Evolutionary conservation across 1,140 invertebrate species (phyloP).

Genomic region (Adelges cooleyi): DNA sequence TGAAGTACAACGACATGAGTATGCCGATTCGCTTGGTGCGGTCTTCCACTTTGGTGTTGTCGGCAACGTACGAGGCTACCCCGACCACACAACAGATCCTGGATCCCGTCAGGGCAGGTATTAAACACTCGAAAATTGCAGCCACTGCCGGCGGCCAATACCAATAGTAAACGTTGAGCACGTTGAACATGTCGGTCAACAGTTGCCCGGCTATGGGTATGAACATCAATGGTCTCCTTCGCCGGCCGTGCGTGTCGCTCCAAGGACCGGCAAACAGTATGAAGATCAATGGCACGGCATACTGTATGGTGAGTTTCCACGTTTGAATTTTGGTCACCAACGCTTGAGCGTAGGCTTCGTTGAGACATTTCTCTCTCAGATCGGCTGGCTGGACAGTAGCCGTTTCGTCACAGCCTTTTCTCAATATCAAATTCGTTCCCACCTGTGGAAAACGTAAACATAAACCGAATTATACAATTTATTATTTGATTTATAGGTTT

Average conservation of each 20-base stretch:
- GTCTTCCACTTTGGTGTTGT: constrained; percentile 20
- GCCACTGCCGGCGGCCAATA: constrained; percentile 30
- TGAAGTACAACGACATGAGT: constrained; percentile 20
- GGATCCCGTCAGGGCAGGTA: constrained; percentile 18
- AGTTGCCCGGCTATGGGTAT: constrained; percentile 36
- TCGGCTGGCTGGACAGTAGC: constrained; percentile 1
- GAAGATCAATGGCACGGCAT: constrained; percentile 33
- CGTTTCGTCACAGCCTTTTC: constrained; percentile 27
- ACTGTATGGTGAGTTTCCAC: constrained; percentile 33
- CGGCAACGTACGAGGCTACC: constrained; percentile 22
- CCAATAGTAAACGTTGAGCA: constrained; percentile 31
- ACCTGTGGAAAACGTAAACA: not conserved
- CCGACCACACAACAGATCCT: constrained; percentile 6
- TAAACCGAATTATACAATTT: no score
- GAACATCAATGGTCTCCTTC: constrained; percentile 40
- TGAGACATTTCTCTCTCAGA: constrained; percentile 11
- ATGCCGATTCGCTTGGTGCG: constrained; percentile 25
- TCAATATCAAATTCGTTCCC: constrained; percentile 30
- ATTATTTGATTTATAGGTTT: no score
- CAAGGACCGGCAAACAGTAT: constrained; percentile 35
- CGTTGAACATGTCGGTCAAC: constrained; percentile 11
- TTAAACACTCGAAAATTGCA: constrained; percentile 30
- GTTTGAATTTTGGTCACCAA: constrained; percentile 33
- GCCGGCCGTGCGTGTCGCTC: constrained; percentile 33
- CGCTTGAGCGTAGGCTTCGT: constrained; percentile 31